Evolutionary conservation across 2,888 invertebrate species (phyloP).

Genomic region (Athalia circularis): DNA sequence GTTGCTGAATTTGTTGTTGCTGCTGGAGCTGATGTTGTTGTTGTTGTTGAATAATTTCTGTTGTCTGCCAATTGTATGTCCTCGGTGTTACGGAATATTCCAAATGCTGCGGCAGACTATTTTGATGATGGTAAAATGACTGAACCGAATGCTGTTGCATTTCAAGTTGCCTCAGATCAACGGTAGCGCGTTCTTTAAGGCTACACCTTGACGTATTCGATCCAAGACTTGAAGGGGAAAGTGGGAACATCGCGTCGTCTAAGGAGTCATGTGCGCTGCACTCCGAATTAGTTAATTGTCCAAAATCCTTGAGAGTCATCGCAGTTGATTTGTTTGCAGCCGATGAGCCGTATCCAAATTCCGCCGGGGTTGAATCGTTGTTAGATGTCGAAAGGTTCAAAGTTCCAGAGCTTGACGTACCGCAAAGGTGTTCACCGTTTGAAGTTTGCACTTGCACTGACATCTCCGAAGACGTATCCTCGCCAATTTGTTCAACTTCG

Average conservation of each 20-base stretch:
- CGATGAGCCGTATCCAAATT: slow-evolving; percentile 22
- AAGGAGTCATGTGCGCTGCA: slow-evolving; percentile 41
- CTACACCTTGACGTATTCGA: slow-evolving; percentile 51
- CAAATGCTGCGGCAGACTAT: slow-evolving; percentile 21
- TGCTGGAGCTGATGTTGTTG: slow-evolving; percentile 30
- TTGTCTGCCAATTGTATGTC: slow-evolving; percentile 29
- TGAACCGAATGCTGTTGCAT: slow-evolving; percentile 32
- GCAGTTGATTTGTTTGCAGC: slow-evolving; percentile 25
- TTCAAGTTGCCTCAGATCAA: not conserved
- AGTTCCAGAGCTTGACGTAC: slow-evolving; percentile 1
- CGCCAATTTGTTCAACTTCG: slow-evolving; percentile 58
- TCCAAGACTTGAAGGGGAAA: slow-evolving; percentile 55
- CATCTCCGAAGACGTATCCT: slow-evolving; percentile 50
- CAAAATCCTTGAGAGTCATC: slow-evolving; percentile 50
- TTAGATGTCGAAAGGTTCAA: not conserved
- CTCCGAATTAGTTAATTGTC: slow-evolving; percentile 22
- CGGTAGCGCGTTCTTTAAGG: slow-evolving; percentile 21
- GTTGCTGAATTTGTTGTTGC: slow-evolving; percentile 32
- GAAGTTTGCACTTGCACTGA: slow-evolving; percentile 54
- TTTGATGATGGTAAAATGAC: slow-evolving; percentile 43
- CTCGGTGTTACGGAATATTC: slow-evolving; percentile 8
- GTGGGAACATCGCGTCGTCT: slow-evolving; percentile 51
- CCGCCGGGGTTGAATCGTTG: not conserved
- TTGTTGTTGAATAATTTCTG: slow-evolving; percentile 27
- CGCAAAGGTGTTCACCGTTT: slow-evolving; percentile 49